These are phyloP conservation scores for Philereme transversata DNA, from an alignment of 2,888 invertebrate species.

Conservation along the genomic window DNA sequence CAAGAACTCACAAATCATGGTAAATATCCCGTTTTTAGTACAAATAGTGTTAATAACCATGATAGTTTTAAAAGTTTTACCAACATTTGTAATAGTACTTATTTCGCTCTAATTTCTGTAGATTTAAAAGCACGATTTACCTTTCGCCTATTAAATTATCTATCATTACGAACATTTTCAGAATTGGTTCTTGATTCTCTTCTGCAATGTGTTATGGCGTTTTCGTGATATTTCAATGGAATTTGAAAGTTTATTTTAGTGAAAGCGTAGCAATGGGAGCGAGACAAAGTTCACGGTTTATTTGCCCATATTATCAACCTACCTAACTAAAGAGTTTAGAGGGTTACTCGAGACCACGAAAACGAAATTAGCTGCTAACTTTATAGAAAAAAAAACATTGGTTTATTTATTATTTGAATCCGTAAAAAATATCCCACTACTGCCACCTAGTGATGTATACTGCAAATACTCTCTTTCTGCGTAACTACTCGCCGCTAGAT, in stretches of 20 bases:
- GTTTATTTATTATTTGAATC: too few relatives aligned
- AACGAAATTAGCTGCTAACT: too few relatives aligned
- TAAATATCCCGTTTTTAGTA: too few relatives aligned
- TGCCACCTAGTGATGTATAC: conserved; percentile 33
- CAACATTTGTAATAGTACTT: conserved; percentile 34
- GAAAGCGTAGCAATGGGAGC: conserved; percentile 35
- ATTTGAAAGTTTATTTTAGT: conserved; percentile 29
- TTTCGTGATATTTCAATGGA: conserved; percentile 55
- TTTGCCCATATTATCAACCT: neutral
- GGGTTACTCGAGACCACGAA: too few relatives aligned
- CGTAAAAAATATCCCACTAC: conserved; percentile 6
- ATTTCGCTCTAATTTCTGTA: conserved; percentile 36
- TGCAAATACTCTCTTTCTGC: conserved; percentile 14
- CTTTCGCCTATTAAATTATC: conserved; percentile 32
- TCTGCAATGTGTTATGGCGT: conserved; percentile 58
- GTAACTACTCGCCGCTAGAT: conserved; percentile 33
- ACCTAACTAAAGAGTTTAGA: neutral
- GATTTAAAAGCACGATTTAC: conserved; percentile 42
- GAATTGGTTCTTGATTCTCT: conserved; percentile 55
- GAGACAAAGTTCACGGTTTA: conserved; percentile 32
- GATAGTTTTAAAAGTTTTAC: too few relatives aligned
- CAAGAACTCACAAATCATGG: too few relatives aligned
- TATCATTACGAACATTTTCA: conserved; percentile 50
- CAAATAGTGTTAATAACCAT: too few relatives aligned
- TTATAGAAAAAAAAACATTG: too few relatives aligned